A percentile compares a stretch with the other conserved stretches of the same genome.
These are phyloP conservation scores for Spisula subtruncata DNA, from an alignment of 2,888 invertebrate genomes.

Conservation along the genomic window DNA sequence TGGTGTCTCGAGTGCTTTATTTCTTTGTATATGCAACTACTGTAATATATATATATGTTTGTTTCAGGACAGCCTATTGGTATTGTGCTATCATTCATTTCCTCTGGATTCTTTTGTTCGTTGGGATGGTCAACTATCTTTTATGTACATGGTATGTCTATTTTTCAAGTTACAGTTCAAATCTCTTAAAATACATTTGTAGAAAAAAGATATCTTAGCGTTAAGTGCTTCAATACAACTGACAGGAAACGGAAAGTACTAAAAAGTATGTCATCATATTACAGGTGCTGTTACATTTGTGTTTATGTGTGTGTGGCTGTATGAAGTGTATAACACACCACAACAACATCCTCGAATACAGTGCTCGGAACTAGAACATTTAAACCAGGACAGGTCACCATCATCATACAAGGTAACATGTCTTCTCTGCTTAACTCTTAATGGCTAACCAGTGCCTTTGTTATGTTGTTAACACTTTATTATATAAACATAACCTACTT, in stretches of 20 bases:
- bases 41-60: not conserved
- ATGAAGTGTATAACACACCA: constrained; percentile 19
- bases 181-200: no score
- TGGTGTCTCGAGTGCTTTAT: no score
- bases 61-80: constrained; percentile 33
- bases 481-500: no score
- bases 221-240: no score
- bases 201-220: no score
- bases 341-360: constrained; percentile 23
- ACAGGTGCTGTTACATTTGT: not conserved
- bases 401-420: not conserved
- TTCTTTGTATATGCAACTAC: no score
- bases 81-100: constrained; percentile 18
- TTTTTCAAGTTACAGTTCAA: not conserved
- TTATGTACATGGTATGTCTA: constrained; percentile 28
- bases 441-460: no score
- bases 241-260: no score
- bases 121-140: constrained; percentile 27
- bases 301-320: constrained; percentile 25
- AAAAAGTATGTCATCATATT: not conserved
- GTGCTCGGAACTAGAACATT: not conserved
- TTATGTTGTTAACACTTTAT: no score
- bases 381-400: not conserved
- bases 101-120: constrained; percentile 32
- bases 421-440: no score